Evolutionary conservation across 2,113 vertebrate species (phyloP).

Genomic region (Megaceryle maxima): DNA sequence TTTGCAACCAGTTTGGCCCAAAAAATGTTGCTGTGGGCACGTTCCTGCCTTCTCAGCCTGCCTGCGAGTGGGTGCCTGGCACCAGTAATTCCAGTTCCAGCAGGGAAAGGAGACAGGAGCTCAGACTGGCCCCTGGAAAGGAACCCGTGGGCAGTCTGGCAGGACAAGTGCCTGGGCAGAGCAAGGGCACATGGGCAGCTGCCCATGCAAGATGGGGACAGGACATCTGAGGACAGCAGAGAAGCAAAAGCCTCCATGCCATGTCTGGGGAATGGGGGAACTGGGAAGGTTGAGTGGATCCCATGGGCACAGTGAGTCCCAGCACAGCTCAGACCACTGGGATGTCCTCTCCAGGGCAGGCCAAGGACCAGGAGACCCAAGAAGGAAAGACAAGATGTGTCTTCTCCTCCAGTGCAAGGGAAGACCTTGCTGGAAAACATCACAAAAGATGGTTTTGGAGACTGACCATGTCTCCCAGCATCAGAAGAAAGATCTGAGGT

Average conservation of each 20-base stretch:
- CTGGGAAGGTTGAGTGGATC: not conserved
- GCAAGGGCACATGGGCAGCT: not conserved
- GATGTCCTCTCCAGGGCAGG: not conserved
- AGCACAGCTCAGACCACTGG: not conserved
- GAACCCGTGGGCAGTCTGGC: not conserved
- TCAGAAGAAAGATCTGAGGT: not conserved
- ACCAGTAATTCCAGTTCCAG: not conserved
- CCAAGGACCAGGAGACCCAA: not conserved
- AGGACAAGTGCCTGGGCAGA: not conserved
- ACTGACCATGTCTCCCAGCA: accelerated
- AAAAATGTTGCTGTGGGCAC: not conserved
- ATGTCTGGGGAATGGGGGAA: accelerated
- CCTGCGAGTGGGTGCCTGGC: not conserved
- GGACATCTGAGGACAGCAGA: not conserved
- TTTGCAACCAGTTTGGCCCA: not conserved
- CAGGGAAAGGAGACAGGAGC: not conserved
- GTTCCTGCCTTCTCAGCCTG: not conserved
- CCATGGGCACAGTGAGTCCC: accelerated
- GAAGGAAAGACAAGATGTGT: not conserved
- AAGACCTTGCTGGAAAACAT: not conserved
- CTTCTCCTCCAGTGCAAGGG: not conserved
- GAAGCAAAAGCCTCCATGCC: not conserved
- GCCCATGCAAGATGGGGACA: not conserved
- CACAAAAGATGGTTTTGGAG: not conserved
- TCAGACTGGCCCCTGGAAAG: not conserved